Evolutionary conservation across 2,888 invertebrate species (phyloP), one percentile per base, ranked within the genome.

Genomic region (Heterodera filipjevi): DNA sequence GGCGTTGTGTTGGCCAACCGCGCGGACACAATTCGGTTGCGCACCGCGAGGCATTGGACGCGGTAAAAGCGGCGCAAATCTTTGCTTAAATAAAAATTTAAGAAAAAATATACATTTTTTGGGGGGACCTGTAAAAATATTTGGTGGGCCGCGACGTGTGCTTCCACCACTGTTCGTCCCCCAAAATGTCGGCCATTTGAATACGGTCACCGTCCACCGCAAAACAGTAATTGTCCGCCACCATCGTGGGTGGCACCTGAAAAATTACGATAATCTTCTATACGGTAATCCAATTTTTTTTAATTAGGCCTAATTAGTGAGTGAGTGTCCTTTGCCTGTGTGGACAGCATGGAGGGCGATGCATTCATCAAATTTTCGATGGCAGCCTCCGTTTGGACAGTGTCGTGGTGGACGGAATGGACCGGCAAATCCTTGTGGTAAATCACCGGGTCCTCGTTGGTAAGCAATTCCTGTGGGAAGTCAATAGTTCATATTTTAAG

Each of bases 301-400:
- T n/a, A n/a, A n/a, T n/a, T n/a, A n/a, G n/a, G n/a, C n/a, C n/a
- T n/a, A n/a, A n/a, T n/a, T n/a, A n/a, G n/a, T n/a, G n/a, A n/a
- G n/a, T n/a, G n/a, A n/a, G n/a, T n/a, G n/a, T n/a, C n/a, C n/a
- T 35, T 49, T 49, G 39, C 73, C 64, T 75, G 75, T n/a, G 75
- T 66, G 8, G 75, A 75, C 16, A 75, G 68, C 87, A 88, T 88
- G 59, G 83, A 82, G 27, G 83, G 82, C 0, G 89, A 88, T 12
- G 89, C 89, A n/a, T 85, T 83, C 86, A 89, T 88, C 44, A 89
- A 81, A 49, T 86, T 87, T 53, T 86, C 86, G n/a, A 89, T 80
- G n/a, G 89, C 89, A 5, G 88, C 85, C 80, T 89, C 89, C 10
- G 89, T 89, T 76, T 89, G 87, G 2, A 89, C 89, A 1, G 89